Conservation (phyloP, 2,113 vertebrate genomes). For the Scortum barcoo region DNA sequence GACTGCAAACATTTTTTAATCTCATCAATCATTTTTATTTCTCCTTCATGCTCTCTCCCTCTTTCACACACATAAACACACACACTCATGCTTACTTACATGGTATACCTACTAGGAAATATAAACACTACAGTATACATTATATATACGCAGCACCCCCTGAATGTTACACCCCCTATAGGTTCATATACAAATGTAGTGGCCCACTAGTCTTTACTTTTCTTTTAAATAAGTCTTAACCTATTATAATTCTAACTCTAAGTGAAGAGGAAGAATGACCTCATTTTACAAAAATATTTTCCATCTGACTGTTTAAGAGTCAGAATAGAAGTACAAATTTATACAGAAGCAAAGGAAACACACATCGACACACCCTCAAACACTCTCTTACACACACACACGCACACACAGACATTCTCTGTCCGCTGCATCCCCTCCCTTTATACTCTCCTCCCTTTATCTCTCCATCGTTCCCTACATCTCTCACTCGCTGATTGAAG, state of each 20-base stretch:
- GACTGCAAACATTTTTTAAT: background rate
- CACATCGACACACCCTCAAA: background rate
- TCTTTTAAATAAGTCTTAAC: background rate
- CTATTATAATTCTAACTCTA: background rate
- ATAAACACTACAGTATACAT: background rate
- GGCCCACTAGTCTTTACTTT: background rate
- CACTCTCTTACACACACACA: background rate
- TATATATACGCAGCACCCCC: background rate
- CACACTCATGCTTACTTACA: background rate
- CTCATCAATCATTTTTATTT: slow-evolving; percentile 10
- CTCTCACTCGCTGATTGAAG: slow-evolving; percentile 65
- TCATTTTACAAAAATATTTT: slow-evolving; percentile 16
- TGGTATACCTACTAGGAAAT: background rate
- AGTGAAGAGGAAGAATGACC: background rate
- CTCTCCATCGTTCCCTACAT: slow-evolving; percentile 52
- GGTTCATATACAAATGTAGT: background rate
- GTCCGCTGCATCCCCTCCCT: background rate
- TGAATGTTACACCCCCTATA: background rate
- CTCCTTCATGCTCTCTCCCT: background rate
- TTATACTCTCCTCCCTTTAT: slow-evolving; percentile 10
- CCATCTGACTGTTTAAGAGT: background rate
- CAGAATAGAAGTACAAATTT: slow-evolving; percentile 3
- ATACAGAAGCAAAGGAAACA: slow-evolving; percentile 7
- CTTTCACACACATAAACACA: background rate
- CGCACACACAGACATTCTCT: background rate